Base-by-base conservation (phyloP, 2,888 invertebrate genomes). In the Tryphoninae sp. region DNA sequence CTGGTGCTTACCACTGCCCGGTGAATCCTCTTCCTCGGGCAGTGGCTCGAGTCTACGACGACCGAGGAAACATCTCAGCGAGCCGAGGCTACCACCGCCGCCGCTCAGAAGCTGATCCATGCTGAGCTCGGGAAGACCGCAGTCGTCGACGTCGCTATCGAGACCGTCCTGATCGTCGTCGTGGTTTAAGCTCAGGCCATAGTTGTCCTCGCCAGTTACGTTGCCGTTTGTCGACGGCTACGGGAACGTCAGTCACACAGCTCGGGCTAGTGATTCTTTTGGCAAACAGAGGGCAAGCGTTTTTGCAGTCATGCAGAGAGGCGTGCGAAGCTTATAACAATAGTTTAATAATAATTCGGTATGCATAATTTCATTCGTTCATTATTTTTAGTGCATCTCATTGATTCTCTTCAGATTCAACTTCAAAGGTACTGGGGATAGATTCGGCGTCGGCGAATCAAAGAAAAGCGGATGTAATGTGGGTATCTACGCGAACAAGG, bases 31-130 rank as follows among this genome's bases (percentile, higher is more conserved):
- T 92, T 97, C 97, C 92, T 97, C 97, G 84, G 96, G 94, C 6
- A 97, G 93, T 68, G 97, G 97, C 90, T 97, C 97, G 89, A 97
- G 92, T 86, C 96, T 94, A 92, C 96, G 93, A 91, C 95, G 95
- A 90, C 93, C 94, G 88, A 94, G 92, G 85, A 91, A 92, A 84
- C 87, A 89, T 16, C 90, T 86, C 71, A 90, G 78, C 40, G 90
- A 92, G 86, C 89, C 88, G 75, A 89, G 84, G 75, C 89, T 88
- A 16, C 86, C 89, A 77, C 87, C 73, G 72, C 65, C 87, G 82
- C 81, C 84, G 0, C 88, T 87, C 4, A 92, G 84, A 19, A 92
- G 83, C 80, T 92, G 91, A 45, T 92, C 92, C 91, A 92, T 92
- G 77, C 86, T 92, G 59, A 92, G 86, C 82, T 91, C 91, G 9